These are phyloP conservation scores for Stramonita haemastoma DNA, from an alignment of 2,888 invertebrate species.

Conservation along the genomic window DNA sequence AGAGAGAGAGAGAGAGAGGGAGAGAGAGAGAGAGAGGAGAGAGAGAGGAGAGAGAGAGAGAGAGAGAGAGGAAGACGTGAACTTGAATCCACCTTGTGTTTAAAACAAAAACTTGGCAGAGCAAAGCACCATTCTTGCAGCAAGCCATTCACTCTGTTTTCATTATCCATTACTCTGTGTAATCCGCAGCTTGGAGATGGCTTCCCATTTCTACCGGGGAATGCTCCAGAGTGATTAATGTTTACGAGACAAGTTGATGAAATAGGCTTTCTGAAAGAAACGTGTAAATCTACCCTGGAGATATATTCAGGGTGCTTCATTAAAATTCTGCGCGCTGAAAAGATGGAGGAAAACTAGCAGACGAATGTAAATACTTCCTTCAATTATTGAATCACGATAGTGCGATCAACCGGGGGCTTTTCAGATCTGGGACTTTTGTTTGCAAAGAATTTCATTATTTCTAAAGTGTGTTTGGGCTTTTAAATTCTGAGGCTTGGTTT, in stretches of 20 bases:
- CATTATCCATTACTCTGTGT: not conserved
- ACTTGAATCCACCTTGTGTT: too few relatives aligned
- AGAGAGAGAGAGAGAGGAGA: conserved; percentile 5
- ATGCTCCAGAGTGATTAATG: not conserved
- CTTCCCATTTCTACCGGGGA: not conserved
- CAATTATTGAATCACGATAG: not conserved
- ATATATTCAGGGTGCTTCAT: not conserved
- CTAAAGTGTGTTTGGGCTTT: not conserved
- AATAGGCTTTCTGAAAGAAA: not conserved
- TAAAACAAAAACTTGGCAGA: too few relatives aligned
- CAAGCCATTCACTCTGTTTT: not conserved
- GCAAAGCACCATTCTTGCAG: too few relatives aligned
- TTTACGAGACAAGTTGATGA: not conserved
- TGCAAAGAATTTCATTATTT: not conserved
- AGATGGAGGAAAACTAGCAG: not conserved
- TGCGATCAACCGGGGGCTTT: not conserved
- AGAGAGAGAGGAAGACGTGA: not conserved
- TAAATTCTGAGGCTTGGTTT: not conserved
- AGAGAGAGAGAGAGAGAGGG: not conserved
- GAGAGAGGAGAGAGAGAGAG: conserved; percentile 2
- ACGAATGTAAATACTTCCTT: not conserved
- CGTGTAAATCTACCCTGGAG: not conserved
- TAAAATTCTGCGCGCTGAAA: not conserved
- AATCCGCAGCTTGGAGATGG: not conserved
- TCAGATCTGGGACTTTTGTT: not conserved